Evolutionary conservation across 2,113 vertebrate genomes (phyloP).

Genomic region (Datnioides undecimradiatus): DNA sequence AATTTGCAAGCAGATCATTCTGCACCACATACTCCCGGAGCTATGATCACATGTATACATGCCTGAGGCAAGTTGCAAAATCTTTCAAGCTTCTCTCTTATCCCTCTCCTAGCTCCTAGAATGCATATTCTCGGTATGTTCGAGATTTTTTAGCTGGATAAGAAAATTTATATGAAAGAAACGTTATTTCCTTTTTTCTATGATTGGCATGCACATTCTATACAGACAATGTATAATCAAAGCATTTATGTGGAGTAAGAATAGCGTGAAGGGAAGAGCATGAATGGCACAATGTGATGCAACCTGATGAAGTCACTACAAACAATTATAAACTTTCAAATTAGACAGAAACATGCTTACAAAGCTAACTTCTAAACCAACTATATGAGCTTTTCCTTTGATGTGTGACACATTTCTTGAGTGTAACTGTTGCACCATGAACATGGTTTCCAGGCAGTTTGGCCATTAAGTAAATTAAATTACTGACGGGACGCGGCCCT

Average conservation of each 20-base stretch:
- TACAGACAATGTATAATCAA: not conserved
- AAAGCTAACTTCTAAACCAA: constrained; percentile 27
- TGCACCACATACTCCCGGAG: constrained; percentile 36
- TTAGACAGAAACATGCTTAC: not conserved
- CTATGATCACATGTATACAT: constrained; percentile 53
- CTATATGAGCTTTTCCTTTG: constrained; percentile 24
- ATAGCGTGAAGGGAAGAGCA: not conserved
- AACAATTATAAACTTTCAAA: not conserved
- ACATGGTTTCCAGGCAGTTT: constrained; percentile 46
- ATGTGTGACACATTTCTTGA: constrained; percentile 46
- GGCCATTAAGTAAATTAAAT: constrained; percentile 60
- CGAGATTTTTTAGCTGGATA: constrained; percentile 12
- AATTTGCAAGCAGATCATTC: constrained; percentile 37
- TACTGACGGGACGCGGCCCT: constrained; percentile 36
- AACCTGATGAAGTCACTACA: not conserved
- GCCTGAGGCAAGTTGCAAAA: constrained; percentile 42
- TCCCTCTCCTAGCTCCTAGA: constrained; percentile 5
- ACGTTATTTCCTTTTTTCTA: not conserved
- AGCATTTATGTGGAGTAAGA: not conserved
- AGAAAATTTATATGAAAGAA: not conserved
- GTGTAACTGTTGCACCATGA: constrained; percentile 36
- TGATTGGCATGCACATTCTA: not conserved
- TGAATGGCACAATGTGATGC: not conserved
- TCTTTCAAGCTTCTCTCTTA: constrained; percentile 43
- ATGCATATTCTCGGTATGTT: not conserved